Evolutionary conservation across 2,113 vertebrate genomes (phyloP).

Genomic region (Heterocephalus glaber): DNA sequence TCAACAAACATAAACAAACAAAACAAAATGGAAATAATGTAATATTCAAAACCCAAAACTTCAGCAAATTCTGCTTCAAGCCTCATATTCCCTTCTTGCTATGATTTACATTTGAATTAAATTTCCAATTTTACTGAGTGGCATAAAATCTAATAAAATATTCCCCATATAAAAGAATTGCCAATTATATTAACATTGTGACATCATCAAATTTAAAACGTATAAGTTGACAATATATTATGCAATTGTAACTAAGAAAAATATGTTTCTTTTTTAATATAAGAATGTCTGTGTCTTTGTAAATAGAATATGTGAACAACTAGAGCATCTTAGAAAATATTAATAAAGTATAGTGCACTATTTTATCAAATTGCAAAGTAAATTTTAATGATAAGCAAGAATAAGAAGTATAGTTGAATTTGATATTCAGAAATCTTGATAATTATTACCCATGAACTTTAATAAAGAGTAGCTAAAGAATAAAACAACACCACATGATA

Average conservation of each 20-base stretch:
- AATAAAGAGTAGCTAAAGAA: neutral
- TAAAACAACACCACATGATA: neutral
- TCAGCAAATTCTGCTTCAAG: slow-evolving; percentile 56
- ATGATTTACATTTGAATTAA: slow-evolving; percentile 81
- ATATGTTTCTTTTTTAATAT: slow-evolving; percentile 43
- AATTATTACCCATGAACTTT: neutral
- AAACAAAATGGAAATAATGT: slow-evolving; percentile 27
- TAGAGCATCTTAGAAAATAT: neutral
- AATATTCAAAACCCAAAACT: neutral
- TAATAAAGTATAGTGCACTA: neutral
- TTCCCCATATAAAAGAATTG: slow-evolving; percentile 64
- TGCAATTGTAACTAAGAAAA: slow-evolving; percentile 68
- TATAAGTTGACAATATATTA: slow-evolving; percentile 67
- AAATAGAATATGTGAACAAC: slow-evolving; percentile 29
- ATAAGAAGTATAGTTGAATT: neutral
- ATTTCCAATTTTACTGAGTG: slow-evolving; percentile 80
- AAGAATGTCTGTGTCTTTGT: slow-evolving; percentile 46
- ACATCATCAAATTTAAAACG: slow-evolving; percentile 74
- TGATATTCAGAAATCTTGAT: neutral
- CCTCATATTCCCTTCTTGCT: slow-evolving; percentile 44
- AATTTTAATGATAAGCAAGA: neutral
- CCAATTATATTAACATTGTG: slow-evolving; percentile 58
- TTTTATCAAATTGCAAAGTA: neutral
- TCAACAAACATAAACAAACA: neutral
- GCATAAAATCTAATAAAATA: slow-evolving; percentile 80